phyloP scores from a whole-genome alignment of 2,888 invertebrate species.

The Lithosia quadra region DNA sequence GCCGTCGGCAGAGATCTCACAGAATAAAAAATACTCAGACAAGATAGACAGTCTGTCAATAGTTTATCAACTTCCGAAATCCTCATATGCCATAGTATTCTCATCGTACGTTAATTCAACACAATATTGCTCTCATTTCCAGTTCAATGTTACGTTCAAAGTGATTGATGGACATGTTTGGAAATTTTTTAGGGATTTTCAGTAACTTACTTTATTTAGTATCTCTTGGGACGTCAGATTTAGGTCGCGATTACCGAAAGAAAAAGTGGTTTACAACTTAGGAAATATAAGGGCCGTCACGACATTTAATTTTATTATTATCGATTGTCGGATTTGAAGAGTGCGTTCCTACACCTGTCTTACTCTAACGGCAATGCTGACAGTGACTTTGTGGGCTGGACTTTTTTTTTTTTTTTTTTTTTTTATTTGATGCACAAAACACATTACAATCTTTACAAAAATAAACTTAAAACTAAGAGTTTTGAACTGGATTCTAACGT shows the following conservation, averaged over 20 bases:
- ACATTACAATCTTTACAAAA: no score
- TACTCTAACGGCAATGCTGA: not conserved
- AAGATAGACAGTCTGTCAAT: not conserved
- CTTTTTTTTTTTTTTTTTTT: not conserved
- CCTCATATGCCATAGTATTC: not conserved
- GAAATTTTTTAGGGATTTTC: slow-evolving; percentile 15
- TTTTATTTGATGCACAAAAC: no score
- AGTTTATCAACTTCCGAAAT: not conserved
- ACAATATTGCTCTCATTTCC: slow-evolving; percentile 10
- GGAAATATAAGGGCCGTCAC: not conserved
- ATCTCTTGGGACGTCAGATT: slow-evolving; percentile 10
- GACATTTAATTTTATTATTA: not conserved
- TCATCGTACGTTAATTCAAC: not conserved
- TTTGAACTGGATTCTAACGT: no score
- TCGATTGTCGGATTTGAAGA: not conserved
- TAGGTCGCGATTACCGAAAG: slow-evolving; percentile 7
- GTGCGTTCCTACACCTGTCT: no score
- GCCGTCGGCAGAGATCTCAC: not conserved
- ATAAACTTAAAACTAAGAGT: no score
- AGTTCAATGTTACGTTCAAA: slow-evolving; percentile 7
- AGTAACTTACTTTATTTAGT: slow-evolving; percentile 8
- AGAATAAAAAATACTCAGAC: not conserved
- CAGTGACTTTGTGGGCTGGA: not conserved
- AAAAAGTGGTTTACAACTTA: not conserved
- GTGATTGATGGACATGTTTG: slow-evolving; percentile 10